These are phyloP conservation scores for Fregata magnificens DNA, from an alignment of 2,113 vertebrate genomes.

Conservation along the genomic window DNA sequence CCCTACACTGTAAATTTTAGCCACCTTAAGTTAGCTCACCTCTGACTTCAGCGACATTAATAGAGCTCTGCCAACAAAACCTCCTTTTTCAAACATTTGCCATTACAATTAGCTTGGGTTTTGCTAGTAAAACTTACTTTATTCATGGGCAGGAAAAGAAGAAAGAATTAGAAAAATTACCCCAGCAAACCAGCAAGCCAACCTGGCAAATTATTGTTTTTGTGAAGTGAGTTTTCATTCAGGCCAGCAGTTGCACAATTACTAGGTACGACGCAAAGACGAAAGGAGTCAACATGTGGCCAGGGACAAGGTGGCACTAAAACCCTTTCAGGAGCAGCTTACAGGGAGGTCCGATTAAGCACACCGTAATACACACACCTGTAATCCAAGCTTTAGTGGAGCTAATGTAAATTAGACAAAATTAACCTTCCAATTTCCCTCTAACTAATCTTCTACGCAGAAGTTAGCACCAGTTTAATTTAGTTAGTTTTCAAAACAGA, in stretches of 20 bases:
- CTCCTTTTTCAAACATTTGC: neutral
- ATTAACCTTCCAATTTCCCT: neutral
- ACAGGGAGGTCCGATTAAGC: neutral
- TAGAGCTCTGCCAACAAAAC: neutral
- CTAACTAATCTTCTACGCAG: neutral
- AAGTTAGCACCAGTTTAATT: neutral
- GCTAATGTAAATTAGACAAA: neutral
- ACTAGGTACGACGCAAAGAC: neutral
- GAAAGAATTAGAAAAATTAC: neutral
- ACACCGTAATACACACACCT: neutral
- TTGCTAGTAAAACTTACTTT: neutral
- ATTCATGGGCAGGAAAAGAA: neutral
- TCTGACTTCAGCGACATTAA: neutral
- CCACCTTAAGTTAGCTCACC: neutral
- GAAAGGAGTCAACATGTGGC: neutral
- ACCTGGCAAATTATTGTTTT: neutral
- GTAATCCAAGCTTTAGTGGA: neutral
- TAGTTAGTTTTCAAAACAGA: neutral
- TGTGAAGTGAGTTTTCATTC: neutral
- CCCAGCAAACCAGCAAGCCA: neutral
- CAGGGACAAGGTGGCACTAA: neutral
- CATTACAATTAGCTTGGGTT: neutral
- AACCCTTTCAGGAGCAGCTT: neutral
- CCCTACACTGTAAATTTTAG: neutral
- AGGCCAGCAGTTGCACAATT: neutral